Percentiles rank a stretch among this genome's conserved stretches.
Evolutionary conservation across 2,888 invertebrate species (phyloP).

Genomic region (Seira ritae): DNA sequence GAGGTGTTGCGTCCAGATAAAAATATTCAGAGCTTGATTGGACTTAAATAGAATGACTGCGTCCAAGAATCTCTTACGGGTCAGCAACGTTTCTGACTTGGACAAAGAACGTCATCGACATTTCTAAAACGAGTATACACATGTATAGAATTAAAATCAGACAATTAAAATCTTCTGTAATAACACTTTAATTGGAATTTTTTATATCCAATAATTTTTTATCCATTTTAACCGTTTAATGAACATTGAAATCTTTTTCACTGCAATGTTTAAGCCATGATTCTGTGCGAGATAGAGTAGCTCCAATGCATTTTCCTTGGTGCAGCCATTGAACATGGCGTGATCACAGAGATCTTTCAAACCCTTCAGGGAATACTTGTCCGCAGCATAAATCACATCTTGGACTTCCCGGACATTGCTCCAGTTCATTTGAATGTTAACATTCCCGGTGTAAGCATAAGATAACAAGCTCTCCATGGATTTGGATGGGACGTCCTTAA

Average conservation of each 20-base stretch:
- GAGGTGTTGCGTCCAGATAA: too few species aligned
- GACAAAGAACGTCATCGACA: too few species aligned
- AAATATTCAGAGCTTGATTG: too few species aligned
- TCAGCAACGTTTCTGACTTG: too few species aligned
- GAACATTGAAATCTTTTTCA: constrained; percentile 36
- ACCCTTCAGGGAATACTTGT: constrained; percentile 41
- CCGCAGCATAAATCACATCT: constrained; percentile 55
- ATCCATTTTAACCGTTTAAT: constrained; percentile 53
- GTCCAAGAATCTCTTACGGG: too few species aligned
- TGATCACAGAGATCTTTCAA: constrained; percentile 45
- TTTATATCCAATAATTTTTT: too few species aligned
- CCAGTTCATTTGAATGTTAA: constrained; percentile 25
- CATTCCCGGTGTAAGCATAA: constrained; percentile 40
- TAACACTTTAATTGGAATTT: too few species aligned
- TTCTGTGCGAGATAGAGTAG: constrained; percentile 37
- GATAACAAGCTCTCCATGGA: constrained; percentile 38
- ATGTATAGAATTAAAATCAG: too few species aligned
- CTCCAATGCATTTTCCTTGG: constrained; percentile 39
- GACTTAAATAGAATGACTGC: too few species aligned
- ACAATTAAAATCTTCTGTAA: too few species aligned
- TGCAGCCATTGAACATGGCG: constrained; percentile 38
- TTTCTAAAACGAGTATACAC: too few species aligned
- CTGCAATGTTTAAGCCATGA: constrained; percentile 33
- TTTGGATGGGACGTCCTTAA: constrained; percentile 42
- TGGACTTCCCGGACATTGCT: constrained; percentile 28